Percentiles rank a stretch among this genome's conserved stretches.
Conservation (phyloP, 2,113 vertebrate genomes). For the Syngnathus floridae region DNA sequence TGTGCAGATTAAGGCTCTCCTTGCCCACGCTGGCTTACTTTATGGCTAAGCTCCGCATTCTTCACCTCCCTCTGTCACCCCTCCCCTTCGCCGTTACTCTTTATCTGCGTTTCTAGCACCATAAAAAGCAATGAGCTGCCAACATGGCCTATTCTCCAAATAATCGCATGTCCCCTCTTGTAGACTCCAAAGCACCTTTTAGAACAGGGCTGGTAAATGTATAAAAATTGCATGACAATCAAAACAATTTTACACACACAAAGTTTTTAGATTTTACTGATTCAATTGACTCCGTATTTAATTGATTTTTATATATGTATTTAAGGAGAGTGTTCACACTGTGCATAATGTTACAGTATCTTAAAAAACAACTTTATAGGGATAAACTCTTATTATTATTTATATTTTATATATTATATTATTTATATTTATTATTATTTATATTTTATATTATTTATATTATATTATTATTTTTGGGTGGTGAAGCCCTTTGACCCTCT, state of each 20-base stretch:
- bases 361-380: too few relatives aligned
- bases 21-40: conserved; percentile 47
- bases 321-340: too few relatives aligned
- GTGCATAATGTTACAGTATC: too few relatives aligned
- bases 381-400: too few relatives aligned
- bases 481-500: too few relatives aligned
- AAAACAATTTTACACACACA: neutral
- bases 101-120: conserved; percentile 34
- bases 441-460: too few relatives aligned
- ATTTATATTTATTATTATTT: too few relatives aligned
- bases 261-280: neutral
- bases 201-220: neutral
- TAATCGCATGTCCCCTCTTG: neutral
- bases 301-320: too few relatives aligned
- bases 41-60: conserved; percentile 52
- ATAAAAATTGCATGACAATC: neutral
- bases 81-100: conserved; percentile 34
- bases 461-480: too few relatives aligned
- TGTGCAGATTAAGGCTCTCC: conserved; percentile 52
- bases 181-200: neutral
- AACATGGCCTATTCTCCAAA: conserved; percentile 9
- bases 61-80: conserved; percentile 17
- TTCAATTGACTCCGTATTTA: too few relatives aligned
- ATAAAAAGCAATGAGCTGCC: conserved; percentile 53
- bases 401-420: too few relatives aligned